Conservation (phyloP, 1,140 invertebrate species). For the Brachionus sp. region DNA sequence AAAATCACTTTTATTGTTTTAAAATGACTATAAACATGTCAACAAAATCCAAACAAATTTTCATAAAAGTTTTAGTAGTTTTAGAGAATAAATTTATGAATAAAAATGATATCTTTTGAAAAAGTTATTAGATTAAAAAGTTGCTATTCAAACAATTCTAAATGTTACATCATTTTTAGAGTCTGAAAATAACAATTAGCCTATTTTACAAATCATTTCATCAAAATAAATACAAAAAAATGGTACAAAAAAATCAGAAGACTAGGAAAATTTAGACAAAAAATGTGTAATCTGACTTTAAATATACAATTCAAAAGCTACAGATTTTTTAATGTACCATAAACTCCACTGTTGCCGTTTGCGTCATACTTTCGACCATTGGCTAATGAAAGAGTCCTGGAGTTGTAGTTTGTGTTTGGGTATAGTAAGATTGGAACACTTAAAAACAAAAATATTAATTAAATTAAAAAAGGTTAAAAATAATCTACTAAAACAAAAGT, state of each 20-base stretch:
- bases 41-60: background rate
- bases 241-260: constrained; percentile 33
- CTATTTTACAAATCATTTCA: background rate
- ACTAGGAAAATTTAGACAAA: background rate
- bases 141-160: background rate
- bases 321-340: constrained; percentile 35
- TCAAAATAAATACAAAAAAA: constrained; percentile 23
- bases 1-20: background rate
- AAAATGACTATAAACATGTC: background rate
- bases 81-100: background rate
- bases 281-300: constrained; percentile 10
- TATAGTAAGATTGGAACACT: constrained; percentile 42
- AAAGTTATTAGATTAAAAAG: background rate
- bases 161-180: background rate
- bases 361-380: background rate
- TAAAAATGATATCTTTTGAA: background rate
- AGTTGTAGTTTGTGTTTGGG: constrained; percentile 34
- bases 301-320: background rate
- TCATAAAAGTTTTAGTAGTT: background rate
- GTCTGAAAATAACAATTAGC: background rate
- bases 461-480: background rate
- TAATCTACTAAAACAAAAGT: background rate
- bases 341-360: constrained; percentile 21
- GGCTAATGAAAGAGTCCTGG: constrained; percentile 32
- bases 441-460: background rate